Base-by-base conservation (phyloP, 1,140 invertebrate genomes). In the Cylas formicarius region DNA sequence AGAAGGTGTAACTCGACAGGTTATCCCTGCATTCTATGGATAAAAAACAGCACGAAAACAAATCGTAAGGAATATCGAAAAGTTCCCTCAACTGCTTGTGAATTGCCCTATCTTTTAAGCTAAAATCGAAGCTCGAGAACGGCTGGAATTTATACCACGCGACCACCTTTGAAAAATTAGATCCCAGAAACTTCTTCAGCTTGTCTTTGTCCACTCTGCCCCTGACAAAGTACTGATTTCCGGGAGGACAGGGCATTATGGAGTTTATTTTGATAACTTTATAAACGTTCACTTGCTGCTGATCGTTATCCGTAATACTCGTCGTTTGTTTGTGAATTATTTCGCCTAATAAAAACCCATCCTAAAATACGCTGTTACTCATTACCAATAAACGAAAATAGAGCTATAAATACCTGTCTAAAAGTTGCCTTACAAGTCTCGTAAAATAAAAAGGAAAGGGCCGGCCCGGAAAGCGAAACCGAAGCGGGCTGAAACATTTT, bases 41-140 rank as follows among this genome's bases (percentile, higher is more conserved):
- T 9, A 63, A 27, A 7, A 61, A 51, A 37, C 60, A 63, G 38
- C 55, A 55, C 11, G 56, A 56, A 29, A 61, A 61, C 20, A 54
- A 36, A 23, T 60, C 50, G 3, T 48, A 33, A 6, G 53, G 41
- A 8, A 53, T 21, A 20, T 40, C 24, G 32, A 55, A 57, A 10
- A 55, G 27, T 20, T 48, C 43, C n/a, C 22, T 26, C 13, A 57
- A 43, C 31, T 48, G 54, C 26, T 53, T 55, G 29, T 59, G 53
- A 4, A 59, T 31, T 11, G 55, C 50, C 26, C 52, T 49, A 29
- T 59, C 55, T 22, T 49, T 53, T 8, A 57, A 27, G 0, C 50
- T 59, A 13, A 59, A 46, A 26, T 48, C 52, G 14, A 44, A 36
- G 19, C 16, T 31, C 20, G 45, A 27, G 14, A 34, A 23, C 5